phyloP scores from a whole-genome alignment of 37 sponge, comb jelly and placozoan genomes.

The Theonella swinhoei region DNA sequence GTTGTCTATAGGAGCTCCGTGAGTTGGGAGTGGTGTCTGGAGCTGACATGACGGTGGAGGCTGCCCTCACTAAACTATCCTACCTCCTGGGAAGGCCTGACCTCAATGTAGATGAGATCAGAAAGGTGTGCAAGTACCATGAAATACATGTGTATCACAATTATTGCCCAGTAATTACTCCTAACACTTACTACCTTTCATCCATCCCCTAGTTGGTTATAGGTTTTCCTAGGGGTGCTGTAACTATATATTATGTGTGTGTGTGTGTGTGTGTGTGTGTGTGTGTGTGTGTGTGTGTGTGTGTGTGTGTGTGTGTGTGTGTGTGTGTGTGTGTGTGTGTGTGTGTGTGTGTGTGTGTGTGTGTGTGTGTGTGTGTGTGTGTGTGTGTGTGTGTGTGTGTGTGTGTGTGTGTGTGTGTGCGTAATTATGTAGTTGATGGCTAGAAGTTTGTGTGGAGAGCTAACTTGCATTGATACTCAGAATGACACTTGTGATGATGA shows the following conservation, averaged over 20 bases:
- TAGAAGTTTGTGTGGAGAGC: background rate
- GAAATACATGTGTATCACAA: background rate
- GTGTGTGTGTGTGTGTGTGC: slow-evolving; percentile 1
- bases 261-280: no score
- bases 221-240: no score
- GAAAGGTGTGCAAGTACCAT: slow-evolving; percentile 26
- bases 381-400: background rate
- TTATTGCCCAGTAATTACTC: no score
- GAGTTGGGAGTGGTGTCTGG: slow-evolving; percentile 88
- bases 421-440: background rate
- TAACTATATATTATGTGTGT: no score
- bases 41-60: slow-evolving; percentile 97
- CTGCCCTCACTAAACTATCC: slow-evolving; percentile 95
- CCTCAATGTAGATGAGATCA: slow-evolving; percentile 39
- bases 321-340: no score
- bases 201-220: background rate
- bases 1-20: slow-evolving; percentile 63
- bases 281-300: no score
- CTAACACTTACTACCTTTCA: no score
- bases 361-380: no score
- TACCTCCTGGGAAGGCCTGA: slow-evolving; percentile 71
- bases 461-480: no score
- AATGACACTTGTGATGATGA: no score
- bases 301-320: no score
- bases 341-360: no score